These are phyloP conservation scores for Lepus townsendii DNA, from an alignment of 2,797 vertebrate genomes.

Conservation along the genomic window DNA sequence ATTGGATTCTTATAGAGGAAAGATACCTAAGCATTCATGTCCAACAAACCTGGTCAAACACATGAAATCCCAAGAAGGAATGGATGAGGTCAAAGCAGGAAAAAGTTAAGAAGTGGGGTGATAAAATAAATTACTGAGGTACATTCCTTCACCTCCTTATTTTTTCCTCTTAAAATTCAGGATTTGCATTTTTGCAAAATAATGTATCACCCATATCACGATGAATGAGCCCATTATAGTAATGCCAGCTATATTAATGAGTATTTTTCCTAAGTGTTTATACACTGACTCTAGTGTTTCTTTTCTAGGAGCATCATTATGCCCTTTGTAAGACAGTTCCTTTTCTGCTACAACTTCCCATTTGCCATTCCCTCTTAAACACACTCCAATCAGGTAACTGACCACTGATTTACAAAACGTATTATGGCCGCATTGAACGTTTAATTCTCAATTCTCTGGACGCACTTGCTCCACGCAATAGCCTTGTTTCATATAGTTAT, in stretches of 20 bases:
- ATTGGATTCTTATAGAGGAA: neutral
- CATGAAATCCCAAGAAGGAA: neutral
- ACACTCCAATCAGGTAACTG: neutral
- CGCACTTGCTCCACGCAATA: neutral
- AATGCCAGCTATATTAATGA: neutral
- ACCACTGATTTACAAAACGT: neutral
- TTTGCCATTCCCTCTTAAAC: neutral
- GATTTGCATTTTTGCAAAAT: neutral
- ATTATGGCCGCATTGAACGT: neutral
- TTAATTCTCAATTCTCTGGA: neutral
- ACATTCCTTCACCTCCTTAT: neutral
- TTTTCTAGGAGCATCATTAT: neutral
- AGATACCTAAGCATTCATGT: neutral
- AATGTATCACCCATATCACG: neutral
- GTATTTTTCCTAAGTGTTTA: neutral
- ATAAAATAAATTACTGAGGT: neutral
- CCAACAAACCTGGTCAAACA: neutral
- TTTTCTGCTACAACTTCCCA: neutral
- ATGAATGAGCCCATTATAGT: neutral
- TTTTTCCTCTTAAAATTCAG: neutral
- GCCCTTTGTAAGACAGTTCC: neutral
- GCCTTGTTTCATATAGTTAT: neutral
- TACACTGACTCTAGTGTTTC: neutral
- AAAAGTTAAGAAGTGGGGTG: neutral
- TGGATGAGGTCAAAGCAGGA: neutral